Evolutionary conservation across 2,888 invertebrate genomes (phyloP).

Genomic region (Cheilosia soror): DNA sequence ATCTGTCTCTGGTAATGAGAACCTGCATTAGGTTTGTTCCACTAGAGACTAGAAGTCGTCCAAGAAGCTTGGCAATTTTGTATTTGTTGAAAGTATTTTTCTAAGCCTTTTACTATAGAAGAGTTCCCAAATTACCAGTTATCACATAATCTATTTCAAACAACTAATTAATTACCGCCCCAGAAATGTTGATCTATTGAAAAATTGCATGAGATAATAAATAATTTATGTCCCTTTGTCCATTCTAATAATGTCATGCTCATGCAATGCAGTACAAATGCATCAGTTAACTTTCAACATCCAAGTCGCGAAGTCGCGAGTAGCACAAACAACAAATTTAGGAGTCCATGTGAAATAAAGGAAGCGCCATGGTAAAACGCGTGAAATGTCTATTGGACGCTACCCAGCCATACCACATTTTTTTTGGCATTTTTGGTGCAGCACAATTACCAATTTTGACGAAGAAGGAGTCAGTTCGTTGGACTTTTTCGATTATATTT

Average conservation of each 20-base stretch:
- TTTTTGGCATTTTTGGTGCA: slow-evolving; percentile 53
- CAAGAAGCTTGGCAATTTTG: too few relatives aligned
- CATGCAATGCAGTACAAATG: not conserved
- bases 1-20: too few relatives aligned
- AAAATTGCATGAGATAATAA: not conserved
- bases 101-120: too few relatives aligned
- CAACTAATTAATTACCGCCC: too few relatives aligned
- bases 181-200: too few relatives aligned
- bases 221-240: not conserved
- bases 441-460: slow-evolving; percentile 41
- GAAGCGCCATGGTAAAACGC: slow-evolving; percentile 6
- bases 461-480: not conserved
- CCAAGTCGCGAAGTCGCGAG: not conserved
- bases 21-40: too few relatives aligned
- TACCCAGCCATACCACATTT: slow-evolving; percentile 43
- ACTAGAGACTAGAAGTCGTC: too few relatives aligned
- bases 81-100: too few relatives aligned
- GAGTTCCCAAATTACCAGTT: too few relatives aligned
- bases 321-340: not conserved
- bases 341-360: not conserved
- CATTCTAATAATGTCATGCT: not conserved
- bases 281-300: not conserved
- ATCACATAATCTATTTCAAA: too few relatives aligned
- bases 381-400: slow-evolving; percentile 34
- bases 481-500: slow-evolving; percentile 7